Conservation (phyloP, 2,113 vertebrate genomes). For the Malurus elegans region DNA sequence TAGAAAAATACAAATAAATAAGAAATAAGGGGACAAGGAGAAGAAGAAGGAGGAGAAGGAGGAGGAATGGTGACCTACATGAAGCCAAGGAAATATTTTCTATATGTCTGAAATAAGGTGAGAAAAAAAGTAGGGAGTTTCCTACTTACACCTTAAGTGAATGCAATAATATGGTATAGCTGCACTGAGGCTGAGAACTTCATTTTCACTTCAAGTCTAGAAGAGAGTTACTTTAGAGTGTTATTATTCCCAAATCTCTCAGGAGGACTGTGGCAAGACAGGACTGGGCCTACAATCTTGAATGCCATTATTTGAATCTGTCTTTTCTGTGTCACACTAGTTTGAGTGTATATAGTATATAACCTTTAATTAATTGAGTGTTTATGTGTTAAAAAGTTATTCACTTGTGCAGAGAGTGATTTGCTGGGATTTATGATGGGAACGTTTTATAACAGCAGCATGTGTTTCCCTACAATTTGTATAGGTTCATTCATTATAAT, state of each 20-base stretch:
- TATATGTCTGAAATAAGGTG: not conserved
- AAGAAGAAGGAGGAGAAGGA: not conserved
- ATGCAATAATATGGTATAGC: not conserved
- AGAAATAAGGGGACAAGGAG: not conserved
- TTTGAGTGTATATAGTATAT: constrained; percentile 69
- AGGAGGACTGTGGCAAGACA: constrained; percentile 49
- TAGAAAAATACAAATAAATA: not conserved
- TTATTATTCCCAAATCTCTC: constrained; percentile 38
- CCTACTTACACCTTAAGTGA: constrained; percentile 26
- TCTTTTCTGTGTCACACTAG: constrained; percentile 70
- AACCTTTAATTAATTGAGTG: constrained; percentile 83
- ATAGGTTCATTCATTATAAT: constrained; percentile 85
- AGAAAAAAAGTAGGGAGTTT: constrained; percentile 33
- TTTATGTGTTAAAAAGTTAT: constrained; percentile 82
- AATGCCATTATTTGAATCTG: constrained; percentile 63
- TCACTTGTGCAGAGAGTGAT: constrained; percentile 79
- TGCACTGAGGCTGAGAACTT: not conserved
- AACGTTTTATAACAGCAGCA: constrained; percentile 78
- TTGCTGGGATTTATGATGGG: constrained; percentile 78
- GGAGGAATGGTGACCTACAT: not conserved
- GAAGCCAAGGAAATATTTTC: not conserved
- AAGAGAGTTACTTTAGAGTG: constrained; percentile 32
- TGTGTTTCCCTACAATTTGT: constrained; percentile 79
- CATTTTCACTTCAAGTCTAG: constrained; percentile 45
- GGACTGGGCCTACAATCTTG: constrained; percentile 26